Conservation (phyloP, 1,140 invertebrate genomes). For the Sipha flava region DNA sequence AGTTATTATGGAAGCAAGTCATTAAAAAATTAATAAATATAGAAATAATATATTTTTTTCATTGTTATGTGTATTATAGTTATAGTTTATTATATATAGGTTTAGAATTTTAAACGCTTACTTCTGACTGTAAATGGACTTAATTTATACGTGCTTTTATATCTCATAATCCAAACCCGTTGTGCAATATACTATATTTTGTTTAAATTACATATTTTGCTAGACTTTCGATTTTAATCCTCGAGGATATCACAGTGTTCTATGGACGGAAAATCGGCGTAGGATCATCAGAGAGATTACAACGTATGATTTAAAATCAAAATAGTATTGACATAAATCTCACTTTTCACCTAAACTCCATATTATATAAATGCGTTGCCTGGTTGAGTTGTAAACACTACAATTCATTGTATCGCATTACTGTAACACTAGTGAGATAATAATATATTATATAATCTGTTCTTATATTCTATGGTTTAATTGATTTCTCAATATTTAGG, state of each 20-base stretch:
- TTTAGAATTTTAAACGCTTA: not conserved
- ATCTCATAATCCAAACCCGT: not conserved
- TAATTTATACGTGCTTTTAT: not conserved
- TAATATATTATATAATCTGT: too few relatives aligned
- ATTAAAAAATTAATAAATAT: too few relatives aligned
- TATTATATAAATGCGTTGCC: not conserved
- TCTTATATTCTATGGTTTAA: too few relatives aligned
- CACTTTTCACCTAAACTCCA: too few relatives aligned
- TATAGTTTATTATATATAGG: too few relatives aligned
- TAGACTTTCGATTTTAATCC: not conserved
- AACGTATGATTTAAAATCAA: conserved; percentile 4
- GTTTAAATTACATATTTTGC: not conserved
- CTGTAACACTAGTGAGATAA: too few relatives aligned
- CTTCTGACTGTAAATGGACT: not conserved
- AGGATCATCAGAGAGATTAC: not conserved
- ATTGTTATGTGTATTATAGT: too few relatives aligned
- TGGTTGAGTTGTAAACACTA: too few relatives aligned
- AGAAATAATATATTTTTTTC: too few relatives aligned
- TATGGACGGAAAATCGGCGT: not conserved
- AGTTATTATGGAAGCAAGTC: too few relatives aligned
- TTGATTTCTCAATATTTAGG: too few relatives aligned
- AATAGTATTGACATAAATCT: not conserved
- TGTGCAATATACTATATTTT: not conserved
- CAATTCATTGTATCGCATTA: too few relatives aligned
- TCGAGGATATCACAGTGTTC: not conserved